These are phyloP conservation scores for human DNA, from an alignment of 2,113 vertebrate genomes.

Conservation along the genomic window GRCh38 chr3:7343501-7344000, in stretches of 20 bases:
- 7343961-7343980: neutral
- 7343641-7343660: neutral
- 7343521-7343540: neutral
- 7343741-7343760: neutral
- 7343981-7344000: neutral
- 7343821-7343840: neutral
- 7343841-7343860: neutral
- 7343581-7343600: neutral
- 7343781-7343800: neutral
- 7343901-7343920: rapidly evolving
- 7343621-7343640: neutral
- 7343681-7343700: neutral
- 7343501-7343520: neutral
- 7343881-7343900: neutral
- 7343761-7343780: neutral
- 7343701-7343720: neutral
- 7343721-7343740: neutral
- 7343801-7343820: neutral
- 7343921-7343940: neutral
- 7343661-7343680: neutral
- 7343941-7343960: no score
- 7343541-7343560: neutral
- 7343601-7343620: neutral
- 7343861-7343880: neutral
- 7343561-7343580: neutral